Conservation (phyloP, 1,140 invertebrate species). For the Paracyclopina nana region DNA sequence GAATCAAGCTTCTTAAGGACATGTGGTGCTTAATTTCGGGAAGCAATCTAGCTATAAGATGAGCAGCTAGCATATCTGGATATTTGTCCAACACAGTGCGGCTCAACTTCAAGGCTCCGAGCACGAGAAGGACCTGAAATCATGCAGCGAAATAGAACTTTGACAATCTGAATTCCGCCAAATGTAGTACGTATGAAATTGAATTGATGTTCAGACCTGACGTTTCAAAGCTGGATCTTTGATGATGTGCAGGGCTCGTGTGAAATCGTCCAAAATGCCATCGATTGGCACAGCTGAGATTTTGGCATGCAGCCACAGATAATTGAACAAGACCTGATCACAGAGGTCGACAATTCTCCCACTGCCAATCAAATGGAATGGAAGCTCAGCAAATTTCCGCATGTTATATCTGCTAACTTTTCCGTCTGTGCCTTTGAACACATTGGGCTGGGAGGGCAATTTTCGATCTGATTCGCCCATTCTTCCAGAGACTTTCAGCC, state of each 20-base stretch:
- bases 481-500: conserved; percentile 41
- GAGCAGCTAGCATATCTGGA: conserved; percentile 86
- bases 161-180: neutral
- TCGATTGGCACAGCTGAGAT: conserved; percentile 82
- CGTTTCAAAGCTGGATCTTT: too few species aligned
- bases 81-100: conserved; percentile 70
- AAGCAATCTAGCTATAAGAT: conserved; percentile 71
- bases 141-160: neutral
- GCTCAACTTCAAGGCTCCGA: conserved; percentile 76
- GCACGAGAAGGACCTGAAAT: conserved; percentile 40
- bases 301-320: conserved; percentile 91
- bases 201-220: too few species aligned
- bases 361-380: conserved; percentile 76
- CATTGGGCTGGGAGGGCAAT: conserved; percentile 83
- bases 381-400: conserved; percentile 63
- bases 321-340: conserved; percentile 85
- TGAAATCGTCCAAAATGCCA: conserved; percentile 79
- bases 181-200: conserved; percentile 5
- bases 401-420: conserved; percentile 29
- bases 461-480: conserved; percentile 86
- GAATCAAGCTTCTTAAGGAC: conserved; percentile 56
- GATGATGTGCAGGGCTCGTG: neutral
- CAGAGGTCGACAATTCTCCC: conserved; percentile 79
- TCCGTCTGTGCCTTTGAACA: conserved; percentile 72
- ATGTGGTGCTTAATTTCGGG: conserved; percentile 69